Base-by-base conservation (phyloP, 2,797 vertebrate genomes). In the Dendrocincla tyrannina region DNA sequence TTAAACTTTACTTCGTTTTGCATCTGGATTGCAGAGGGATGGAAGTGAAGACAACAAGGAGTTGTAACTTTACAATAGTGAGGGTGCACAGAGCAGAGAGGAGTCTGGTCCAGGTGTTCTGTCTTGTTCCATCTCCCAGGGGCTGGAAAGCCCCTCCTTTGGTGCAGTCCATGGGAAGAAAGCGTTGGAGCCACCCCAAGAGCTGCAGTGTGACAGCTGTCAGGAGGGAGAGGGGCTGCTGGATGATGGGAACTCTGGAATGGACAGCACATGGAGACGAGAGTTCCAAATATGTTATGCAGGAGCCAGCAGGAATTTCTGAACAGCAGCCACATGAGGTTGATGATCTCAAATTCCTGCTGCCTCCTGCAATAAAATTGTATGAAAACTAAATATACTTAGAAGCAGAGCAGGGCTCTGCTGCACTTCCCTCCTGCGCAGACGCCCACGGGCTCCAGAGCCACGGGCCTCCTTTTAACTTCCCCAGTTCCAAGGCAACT, bases 401-500 rank as follows among this genome's bases (percentile, higher is more conserved):
- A 91, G 97, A 96, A 95, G 73, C 82, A 88, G 94, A 95, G 96
- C 95, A 82, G 74, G 93, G 94, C 96, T 97, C 93, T 95, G 95
- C 96, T 91, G 96, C 97, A 96, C 96, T 95, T 96, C 94, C 97
- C 97, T 98, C 97, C 98, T 50, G 96, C 97, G 93, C 98, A 96
- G 25, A 96, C 97, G 91, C 98, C 98, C 44, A 96, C 98, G 6
- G 97, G 89, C 86, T 68, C 59, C 96, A 77, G 93, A 35, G 84
- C 96, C 82, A 73, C 8, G 95, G 87, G 78, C 95, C 95, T 92
- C 95, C 82, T 63, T 93, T 89, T 82, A 95, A 94, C 93, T 97
- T 96, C 44, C 92, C 92, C 92, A 97, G 96, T 96, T 97, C 98
- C 97, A 97, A 98, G 98, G 97, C 97, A 98, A 97, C 97, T 95